Conservation (phyloP, 1,140 invertebrate species). For the Papilio glaucus region DNA sequence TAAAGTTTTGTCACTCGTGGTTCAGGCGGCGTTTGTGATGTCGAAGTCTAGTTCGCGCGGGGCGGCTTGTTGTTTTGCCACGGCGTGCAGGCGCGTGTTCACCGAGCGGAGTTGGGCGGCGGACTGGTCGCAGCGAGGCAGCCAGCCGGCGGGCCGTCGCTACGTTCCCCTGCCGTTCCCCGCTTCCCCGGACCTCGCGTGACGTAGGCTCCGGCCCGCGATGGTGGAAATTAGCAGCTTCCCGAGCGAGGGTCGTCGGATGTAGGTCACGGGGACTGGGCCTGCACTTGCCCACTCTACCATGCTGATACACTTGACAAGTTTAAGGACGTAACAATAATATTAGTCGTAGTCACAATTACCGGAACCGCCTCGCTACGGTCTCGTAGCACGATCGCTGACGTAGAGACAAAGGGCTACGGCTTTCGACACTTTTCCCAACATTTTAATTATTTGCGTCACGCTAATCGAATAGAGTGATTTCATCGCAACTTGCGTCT, state of each 20-base stretch:
- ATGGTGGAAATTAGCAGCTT: slow-evolving; percentile 82
- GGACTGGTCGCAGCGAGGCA: slow-evolving; percentile 65
- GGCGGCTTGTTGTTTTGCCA: slow-evolving; percentile 42
- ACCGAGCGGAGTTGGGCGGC: slow-evolving; percentile 63
- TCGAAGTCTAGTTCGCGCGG: slow-evolving; percentile 53
- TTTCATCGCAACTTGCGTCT: neutral
- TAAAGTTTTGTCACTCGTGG: slow-evolving; percentile 60
- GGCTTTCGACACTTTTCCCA: slow-evolving; percentile 14
- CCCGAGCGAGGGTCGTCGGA: slow-evolving; percentile 79
- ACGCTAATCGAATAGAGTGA: slow-evolving; percentile 5
- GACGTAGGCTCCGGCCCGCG: slow-evolving; percentile 63
- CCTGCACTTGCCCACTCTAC: slow-evolving; percentile 78
- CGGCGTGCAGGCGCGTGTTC: slow-evolving; percentile 55
- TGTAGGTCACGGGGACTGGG: slow-evolving; percentile 82
- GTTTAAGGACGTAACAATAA: slow-evolving; percentile 78
- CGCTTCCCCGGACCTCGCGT: slow-evolving; percentile 62
- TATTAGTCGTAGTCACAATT: slow-evolving; percentile 58
- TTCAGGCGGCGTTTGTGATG: slow-evolving; percentile 57
- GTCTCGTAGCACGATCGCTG: slow-evolving; percentile 49
- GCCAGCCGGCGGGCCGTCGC: slow-evolving; percentile 65
- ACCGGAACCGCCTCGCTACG: slow-evolving; percentile 46
- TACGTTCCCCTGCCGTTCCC: slow-evolving; percentile 46
- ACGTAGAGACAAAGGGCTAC: slow-evolving; percentile 43
- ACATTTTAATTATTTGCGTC: slow-evolving; percentile 2
- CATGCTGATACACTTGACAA: slow-evolving; percentile 78